These are phyloP conservation scores for Staurois parvus DNA, from an alignment of 2,797 vertebrate species.

Conservation along the genomic window DNA sequence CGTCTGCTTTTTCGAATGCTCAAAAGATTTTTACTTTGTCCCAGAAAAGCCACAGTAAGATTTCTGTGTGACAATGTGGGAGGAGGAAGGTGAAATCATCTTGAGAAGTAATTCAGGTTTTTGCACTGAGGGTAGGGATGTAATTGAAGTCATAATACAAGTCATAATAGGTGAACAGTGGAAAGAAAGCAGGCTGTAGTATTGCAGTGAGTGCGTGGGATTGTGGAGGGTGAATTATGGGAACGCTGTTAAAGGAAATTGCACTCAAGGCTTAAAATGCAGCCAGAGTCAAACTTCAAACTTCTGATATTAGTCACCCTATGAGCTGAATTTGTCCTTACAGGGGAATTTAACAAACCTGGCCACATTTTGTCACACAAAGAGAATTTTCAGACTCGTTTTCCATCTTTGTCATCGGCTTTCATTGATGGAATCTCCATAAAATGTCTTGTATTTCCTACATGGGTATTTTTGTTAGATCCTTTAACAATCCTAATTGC, in stretches of 20 bases:
- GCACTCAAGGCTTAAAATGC: not conserved
- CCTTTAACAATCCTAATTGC: too few relatives aligned
- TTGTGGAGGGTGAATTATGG: constrained; percentile 18
- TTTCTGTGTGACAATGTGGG: constrained; percentile 13
- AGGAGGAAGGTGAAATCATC: constrained; percentile 34
- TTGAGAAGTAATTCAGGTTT: not conserved
- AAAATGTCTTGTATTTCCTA: too few relatives aligned
- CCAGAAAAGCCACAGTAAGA: not conserved
- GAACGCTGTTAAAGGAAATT: constrained; percentile 13
- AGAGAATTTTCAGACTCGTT: too few relatives aligned
- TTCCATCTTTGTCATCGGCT: too few relatives aligned
- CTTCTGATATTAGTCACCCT: not conserved
- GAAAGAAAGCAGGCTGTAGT: not conserved
- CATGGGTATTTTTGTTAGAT: too few relatives aligned
- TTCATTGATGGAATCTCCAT: too few relatives aligned
- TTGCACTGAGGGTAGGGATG: constrained; percentile 35
- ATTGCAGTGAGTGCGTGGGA: constrained; percentile 14
- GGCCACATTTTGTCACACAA: too few relatives aligned
- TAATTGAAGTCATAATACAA: too few relatives aligned
- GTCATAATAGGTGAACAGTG: constrained; percentile 22
- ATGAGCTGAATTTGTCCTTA: not conserved
- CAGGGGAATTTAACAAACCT: too few relatives aligned
- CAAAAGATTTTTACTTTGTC: not conserved
- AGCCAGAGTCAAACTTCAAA: not conserved
- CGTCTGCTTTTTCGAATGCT: not conserved